Conservation (phyloP, 1,140 invertebrate species). For the Drosophila grimshawi region DNA sequence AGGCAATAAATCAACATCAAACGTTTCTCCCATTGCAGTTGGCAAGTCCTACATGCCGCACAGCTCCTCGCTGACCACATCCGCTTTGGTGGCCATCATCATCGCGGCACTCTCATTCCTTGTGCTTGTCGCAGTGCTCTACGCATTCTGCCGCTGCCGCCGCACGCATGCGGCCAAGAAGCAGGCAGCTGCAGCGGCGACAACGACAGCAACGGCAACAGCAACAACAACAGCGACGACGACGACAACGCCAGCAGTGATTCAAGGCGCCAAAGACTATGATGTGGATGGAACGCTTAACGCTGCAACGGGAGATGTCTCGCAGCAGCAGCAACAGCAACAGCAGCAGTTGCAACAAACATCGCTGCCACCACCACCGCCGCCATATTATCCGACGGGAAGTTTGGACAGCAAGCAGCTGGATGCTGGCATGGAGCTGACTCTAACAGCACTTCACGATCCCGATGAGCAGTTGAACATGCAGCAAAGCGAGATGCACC, state of each 20-base stretch:
- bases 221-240: slow-evolving; percentile 23
- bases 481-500: slow-evolving; percentile 60
- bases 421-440: slow-evolving; percentile 73
- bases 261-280: slow-evolving; percentile 62
- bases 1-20: slow-evolving; percentile 19
- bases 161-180: slow-evolving; percentile 69
- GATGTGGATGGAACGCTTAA: slow-evolving; percentile 68
- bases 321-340: slow-evolving; percentile 35
- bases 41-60: slow-evolving; percentile 78
- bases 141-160: slow-evolving; percentile 76
- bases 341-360: slow-evolving; percentile 27
- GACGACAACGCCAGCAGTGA: not conserved
- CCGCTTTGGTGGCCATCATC: slow-evolving; percentile 75
- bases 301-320: slow-evolving; percentile 46
- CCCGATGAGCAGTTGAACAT: slow-evolving; percentile 79
- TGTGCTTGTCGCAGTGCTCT: slow-evolving; percentile 62
- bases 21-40: slow-evolving; percentile 48
- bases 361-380: slow-evolving; percentile 56
- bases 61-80: slow-evolving; percentile 69
- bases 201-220: slow-evolving; percentile 22
- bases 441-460: slow-evolving; percentile 76
- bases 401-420: slow-evolving; percentile 76
- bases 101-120: slow-evolving; percentile 71
- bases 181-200: slow-evolving; percentile 38
- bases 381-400: slow-evolving; percentile 77